These are phyloP conservation scores for Mastomys coucha DNA, from an alignment of 2,113 vertebrate species.

Conservation along the genomic window DNA sequence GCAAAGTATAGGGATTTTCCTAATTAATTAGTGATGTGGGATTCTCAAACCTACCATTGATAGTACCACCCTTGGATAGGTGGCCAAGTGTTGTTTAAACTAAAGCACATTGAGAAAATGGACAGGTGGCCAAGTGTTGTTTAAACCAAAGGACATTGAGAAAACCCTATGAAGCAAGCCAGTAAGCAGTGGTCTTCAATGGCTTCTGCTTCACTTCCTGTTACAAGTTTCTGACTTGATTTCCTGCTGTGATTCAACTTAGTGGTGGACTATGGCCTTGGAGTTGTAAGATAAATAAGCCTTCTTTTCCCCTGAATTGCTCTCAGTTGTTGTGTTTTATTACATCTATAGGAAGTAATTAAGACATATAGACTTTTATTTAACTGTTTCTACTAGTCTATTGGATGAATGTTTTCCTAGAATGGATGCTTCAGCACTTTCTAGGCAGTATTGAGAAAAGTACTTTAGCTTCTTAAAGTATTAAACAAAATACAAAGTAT, in stretches of 20 bases:
- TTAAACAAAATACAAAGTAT: neutral
- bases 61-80: neutral
- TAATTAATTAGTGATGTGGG: neutral
- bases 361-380: neutral
- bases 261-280: neutral
- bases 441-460: neutral
- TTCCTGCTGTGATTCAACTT: neutral
- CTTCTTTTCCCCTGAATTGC: neutral
- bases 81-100: neutral
- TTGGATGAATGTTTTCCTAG: neutral
- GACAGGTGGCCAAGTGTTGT: neutral
- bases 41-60: accelerated
- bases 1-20: neutral
- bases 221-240: neutral
- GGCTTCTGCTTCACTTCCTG: neutral
- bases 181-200: neutral
- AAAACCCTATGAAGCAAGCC: neutral
- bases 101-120: neutral
- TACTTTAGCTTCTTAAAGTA: neutral
- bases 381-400: neutral
- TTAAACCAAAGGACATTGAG: neutral
- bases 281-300: neutral
- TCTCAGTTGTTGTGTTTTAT: neutral
- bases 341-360: neutral
- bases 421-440: neutral